Conservation (phyloP, 2,888 invertebrate genomes). For the Ophion slaviceki region DNA sequence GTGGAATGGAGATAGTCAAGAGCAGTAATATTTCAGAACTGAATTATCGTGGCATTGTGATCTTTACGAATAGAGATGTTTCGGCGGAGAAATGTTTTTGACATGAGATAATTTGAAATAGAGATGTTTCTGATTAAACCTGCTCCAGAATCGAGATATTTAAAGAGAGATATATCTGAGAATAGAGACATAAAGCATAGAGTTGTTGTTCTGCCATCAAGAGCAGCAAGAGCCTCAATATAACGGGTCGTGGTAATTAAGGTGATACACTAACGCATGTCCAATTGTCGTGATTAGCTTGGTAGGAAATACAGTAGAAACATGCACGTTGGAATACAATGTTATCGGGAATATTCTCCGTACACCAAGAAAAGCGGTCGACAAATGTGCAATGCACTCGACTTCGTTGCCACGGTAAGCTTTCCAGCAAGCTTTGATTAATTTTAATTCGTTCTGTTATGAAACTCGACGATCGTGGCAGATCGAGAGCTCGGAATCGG, state of each 20-base stretch:
- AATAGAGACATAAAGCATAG: no score
- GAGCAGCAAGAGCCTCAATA: conserved; percentile 1
- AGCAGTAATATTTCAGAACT: no score
- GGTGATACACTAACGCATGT: conserved; percentile 50
- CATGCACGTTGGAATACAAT: conserved; percentile 81
- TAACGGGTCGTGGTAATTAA: conserved; percentile 10
- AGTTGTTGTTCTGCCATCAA: neutral
- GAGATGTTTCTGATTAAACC: no score
- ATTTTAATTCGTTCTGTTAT: neutral
- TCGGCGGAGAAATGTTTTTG: no score
- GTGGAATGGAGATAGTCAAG: no score
- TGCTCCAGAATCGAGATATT: no score
- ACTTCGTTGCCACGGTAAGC: conserved; percentile 68
- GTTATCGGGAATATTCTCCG: conserved; percentile 81
- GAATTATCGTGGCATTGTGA: no score
- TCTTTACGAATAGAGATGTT: no score
- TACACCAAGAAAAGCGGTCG: conserved; percentile 69
- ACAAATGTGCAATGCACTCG: conserved; percentile 65
- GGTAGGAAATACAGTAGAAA: conserved; percentile 82
- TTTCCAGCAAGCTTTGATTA: conserved; percentile 43
- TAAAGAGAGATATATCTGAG: no score
- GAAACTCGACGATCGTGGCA: neutral
- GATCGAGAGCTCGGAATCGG: conserved; percentile 4
- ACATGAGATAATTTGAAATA: no score
- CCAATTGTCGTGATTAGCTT: conserved; percentile 78